Conservation (phyloP, 2,888 invertebrate species). For the Metacarcinus magister region DNA sequence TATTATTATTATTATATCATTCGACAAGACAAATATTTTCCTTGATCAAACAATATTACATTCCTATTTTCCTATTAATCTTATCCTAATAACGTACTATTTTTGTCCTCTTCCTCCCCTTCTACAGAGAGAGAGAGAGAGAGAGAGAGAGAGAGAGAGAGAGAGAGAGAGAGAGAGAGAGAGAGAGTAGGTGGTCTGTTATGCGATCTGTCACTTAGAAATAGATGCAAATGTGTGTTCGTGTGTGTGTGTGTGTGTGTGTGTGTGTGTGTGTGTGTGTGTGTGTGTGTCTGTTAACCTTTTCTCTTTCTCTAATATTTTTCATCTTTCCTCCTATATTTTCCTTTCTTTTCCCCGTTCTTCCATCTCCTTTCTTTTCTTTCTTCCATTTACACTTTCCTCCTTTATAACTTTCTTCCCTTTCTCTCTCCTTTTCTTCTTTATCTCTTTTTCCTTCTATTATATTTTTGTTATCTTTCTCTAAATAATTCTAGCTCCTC, state of each 20-base stretch:
- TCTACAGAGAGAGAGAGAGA: neutral
- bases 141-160: slow-evolving; percentile 45
- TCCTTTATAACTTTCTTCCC: no score
- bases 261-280: neutral
- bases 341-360: neutral
- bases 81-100: no score
- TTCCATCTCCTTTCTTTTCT: neutral
- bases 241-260: neutral
- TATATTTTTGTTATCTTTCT: no score
- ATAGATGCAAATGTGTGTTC: neutral
- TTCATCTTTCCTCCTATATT: neutral
- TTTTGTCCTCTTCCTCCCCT: no score
- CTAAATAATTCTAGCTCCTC: neutral
- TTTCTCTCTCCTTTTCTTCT: no score
- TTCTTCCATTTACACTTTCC: neutral
- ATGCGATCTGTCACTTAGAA: neutral
- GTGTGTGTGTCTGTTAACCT: neutral
- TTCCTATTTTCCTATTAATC: no score
- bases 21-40: neutral
- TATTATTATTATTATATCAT: neutral
- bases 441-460: no score
- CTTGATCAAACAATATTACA: neutral
- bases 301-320: no score
- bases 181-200: no score
- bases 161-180: neutral